Evolutionary conservation across 2,888 invertebrate genomes (phyloP).

Genomic region (Acrobasis suavella): DNA sequence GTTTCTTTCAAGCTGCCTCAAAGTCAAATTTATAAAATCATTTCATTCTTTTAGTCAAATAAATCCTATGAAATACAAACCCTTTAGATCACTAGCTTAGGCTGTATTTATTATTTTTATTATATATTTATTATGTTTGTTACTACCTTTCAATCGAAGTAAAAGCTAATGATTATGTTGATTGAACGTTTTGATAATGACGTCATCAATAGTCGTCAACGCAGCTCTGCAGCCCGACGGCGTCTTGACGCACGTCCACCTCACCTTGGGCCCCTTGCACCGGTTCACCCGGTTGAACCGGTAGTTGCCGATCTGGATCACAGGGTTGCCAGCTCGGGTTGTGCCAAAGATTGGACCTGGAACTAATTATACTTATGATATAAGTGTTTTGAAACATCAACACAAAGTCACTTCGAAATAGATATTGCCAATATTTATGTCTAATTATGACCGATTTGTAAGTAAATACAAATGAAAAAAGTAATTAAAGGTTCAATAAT

Average conservation of each 20-base stretch:
- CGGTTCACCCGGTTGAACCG: slow-evolving; percentile 27
- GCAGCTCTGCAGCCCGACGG: slow-evolving; percentile 36
- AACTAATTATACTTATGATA: neutral
- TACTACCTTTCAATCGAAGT: neutral
- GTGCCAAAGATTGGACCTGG: neutral
- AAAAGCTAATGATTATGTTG: slow-evolving; percentile 9
- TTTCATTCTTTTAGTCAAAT: no score
- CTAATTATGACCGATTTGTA: no score
- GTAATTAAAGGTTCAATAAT: no score
- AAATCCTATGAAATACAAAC: no score
- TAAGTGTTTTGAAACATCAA: neutral
- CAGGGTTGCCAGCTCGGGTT: slow-evolving; percentile 46
- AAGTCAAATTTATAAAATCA: no score
- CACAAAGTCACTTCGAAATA: neutral
- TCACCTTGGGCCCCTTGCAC: slow-evolving; percentile 30
- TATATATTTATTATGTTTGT: no score
- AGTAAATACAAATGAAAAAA: no score
- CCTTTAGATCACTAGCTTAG: no score
- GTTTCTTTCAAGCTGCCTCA: no score
- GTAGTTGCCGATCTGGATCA: slow-evolving; percentile 37
- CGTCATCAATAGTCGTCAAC: slow-evolving; percentile 31
- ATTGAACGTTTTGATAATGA: slow-evolving; percentile 11
- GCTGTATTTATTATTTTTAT: no score
- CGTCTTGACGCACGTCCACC: slow-evolving; percentile 38
- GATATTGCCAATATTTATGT: neutral